These are phyloP conservation scores for Chaetodon trifascialis DNA, from an alignment of 2,113 vertebrate species.

Conservation along the genomic window DNA sequence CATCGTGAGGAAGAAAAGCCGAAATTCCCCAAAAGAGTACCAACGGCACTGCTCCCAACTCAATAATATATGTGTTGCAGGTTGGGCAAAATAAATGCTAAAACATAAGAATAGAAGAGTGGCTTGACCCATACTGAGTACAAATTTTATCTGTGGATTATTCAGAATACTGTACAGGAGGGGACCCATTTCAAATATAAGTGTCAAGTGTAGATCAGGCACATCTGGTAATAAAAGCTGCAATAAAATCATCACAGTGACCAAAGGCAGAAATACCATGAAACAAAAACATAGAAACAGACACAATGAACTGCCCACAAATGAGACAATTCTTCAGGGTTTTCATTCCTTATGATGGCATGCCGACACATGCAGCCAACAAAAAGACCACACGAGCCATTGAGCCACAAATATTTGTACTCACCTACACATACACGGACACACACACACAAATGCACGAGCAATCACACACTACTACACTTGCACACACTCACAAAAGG, in stretches of 20 bases:
- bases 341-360: constrained; percentile 34
- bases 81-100: constrained; percentile 7
- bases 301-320: constrained; percentile 3
- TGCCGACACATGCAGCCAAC: constrained; percentile 5
- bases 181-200: constrained; percentile 6
- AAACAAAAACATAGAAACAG: background rate
- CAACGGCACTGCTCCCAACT: constrained; percentile 2
- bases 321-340: constrained; percentile 26
- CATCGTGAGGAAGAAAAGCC: background rate
- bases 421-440: constrained; percentile 28
- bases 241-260: background rate
- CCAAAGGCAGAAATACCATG: constrained; percentile 2
- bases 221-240: constrained; percentile 27
- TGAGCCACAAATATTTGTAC: constrained; percentile 40
- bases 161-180: constrained; percentile 7
- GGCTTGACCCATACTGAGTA: background rate
- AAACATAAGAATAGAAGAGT: constrained; percentile 21
- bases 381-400: constrained; percentile 21
- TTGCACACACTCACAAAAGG: constrained; percentile 56
- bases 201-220: background rate
- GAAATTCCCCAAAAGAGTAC: background rate
- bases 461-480: constrained; percentile 31
- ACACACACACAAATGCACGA: constrained; percentile 30
- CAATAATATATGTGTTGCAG: constrained; percentile 5
- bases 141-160: constrained; percentile 23